phyloP scores from a whole-genome alignment of 2,888 invertebrate genomes.

The Byasa hedistus region DNA sequence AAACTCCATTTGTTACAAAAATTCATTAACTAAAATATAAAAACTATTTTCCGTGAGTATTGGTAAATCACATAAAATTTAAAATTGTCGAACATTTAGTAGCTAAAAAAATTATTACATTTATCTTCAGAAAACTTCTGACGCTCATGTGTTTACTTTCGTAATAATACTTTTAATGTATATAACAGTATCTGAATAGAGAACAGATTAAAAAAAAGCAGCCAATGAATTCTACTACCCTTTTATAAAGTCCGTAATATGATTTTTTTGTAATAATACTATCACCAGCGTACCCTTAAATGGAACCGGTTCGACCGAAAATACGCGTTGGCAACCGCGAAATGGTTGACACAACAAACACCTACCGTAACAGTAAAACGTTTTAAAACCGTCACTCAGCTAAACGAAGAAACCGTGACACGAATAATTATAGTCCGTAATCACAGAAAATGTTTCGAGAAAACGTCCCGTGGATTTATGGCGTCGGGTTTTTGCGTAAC shows the following conservation, averaged over 20 bases:
- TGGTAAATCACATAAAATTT: no score
- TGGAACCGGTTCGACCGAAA: slow-evolving; percentile 6
- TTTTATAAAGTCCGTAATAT: neutral
- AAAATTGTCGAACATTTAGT: no score
- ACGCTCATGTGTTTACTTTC: no score
- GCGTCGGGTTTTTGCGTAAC: slow-evolving; percentile 16
- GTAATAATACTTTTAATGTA: no score
- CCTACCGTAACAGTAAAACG: slow-evolving; percentile 11
- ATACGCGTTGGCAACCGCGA: slow-evolving; percentile 14
- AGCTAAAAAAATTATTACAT: no score
- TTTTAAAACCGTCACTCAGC: slow-evolving; percentile 19
- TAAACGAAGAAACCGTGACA: slow-evolving; percentile 22
- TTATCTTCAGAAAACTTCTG: no score
- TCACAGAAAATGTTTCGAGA: slow-evolving; percentile 23
- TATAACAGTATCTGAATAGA: no score
- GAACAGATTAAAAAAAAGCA: neutral
- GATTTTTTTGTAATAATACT: neutral
- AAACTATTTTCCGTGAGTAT: no score
- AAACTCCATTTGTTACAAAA: neutral
- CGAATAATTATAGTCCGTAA: slow-evolving; percentile 26
- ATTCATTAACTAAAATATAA: no score
- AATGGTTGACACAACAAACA: slow-evolving; percentile 17
- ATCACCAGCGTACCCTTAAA: neutral
- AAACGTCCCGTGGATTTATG: slow-evolving; percentile 22
- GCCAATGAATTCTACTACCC: neutral